A percentile compares a stretch with the other conserved stretches of the same genome.
These are phyloP conservation scores for Dioctria rufipes DNA, from an alignment of 2,888 invertebrate species.

Conservation along the genomic window DNA sequence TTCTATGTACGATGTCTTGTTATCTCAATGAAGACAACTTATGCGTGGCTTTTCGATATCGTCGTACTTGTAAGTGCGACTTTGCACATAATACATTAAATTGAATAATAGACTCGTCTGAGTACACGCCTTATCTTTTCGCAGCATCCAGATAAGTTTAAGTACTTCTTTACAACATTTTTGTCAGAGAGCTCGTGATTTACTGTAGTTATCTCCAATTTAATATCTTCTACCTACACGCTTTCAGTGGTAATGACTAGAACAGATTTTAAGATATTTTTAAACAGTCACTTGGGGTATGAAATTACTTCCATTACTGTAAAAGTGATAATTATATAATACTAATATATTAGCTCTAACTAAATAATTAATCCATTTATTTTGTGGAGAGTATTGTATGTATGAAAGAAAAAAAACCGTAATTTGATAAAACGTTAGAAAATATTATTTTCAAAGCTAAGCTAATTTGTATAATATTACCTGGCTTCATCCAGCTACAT, in stretches of 20 bases:
- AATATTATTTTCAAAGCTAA: too few relatives aligned
- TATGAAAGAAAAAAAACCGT: too few relatives aligned
- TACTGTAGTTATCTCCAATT: too few relatives aligned
- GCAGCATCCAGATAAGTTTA: constrained; percentile 19
- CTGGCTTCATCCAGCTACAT: too few relatives aligned
- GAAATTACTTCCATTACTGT: background rate
- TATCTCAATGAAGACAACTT: background rate
- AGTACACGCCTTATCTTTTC: constrained; percentile 11
- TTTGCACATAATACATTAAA: constrained; percentile 13
- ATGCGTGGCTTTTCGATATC: background rate
- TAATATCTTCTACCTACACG: background rate
- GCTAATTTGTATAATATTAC: too few relatives aligned
- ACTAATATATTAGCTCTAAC: too few relatives aligned
- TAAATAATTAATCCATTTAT: too few relatives aligned
- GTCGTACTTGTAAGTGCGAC: background rate
- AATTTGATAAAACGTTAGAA: too few relatives aligned
- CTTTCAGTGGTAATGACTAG: background rate
- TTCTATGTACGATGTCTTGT: constrained; percentile 18
- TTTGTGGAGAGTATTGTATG: too few relatives aligned
- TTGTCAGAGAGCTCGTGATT: too few relatives aligned
- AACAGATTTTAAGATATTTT: background rate
- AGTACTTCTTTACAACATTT: background rate
- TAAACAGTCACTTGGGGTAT: constrained; percentile 3
- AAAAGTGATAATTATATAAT: too few relatives aligned
- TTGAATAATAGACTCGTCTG: constrained; percentile 30